Percentiles rank a stretch among this genome's conserved stretches.
These are phyloP conservation scores for Tenualosa thibaudeaui DNA, from an alignment of 2,797 vertebrate genomes.

Conservation along the genomic window DNA sequence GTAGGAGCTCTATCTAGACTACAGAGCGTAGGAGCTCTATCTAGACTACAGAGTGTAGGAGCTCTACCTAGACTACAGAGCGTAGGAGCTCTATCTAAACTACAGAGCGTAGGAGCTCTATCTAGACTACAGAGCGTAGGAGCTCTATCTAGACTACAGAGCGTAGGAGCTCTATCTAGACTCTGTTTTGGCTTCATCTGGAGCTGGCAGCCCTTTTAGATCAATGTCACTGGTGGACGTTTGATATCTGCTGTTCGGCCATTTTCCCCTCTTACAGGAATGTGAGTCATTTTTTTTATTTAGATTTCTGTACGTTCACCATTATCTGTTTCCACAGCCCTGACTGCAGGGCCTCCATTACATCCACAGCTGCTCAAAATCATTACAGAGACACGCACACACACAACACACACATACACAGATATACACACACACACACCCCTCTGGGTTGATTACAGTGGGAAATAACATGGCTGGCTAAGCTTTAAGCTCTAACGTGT, in stretches of 20 bases:
- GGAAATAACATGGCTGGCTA: neutral
- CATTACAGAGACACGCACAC: conserved; percentile 53
- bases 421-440: neutral
- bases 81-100: neutral
- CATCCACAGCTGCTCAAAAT: conserved; percentile 78
- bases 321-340: conserved; percentile 80
- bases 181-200: neutral
- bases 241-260: neutral
- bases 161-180: neutral
- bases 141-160: neutral
- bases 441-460: neutral
- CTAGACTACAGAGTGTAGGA: neutral
- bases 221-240: neutral
- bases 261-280: neutral
- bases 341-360: conserved; percentile 76
- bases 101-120: neutral
- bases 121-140: neutral
- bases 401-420: neutral
- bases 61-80: neutral
- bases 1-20: neutral
- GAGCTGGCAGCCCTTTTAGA: neutral
- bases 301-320: conserved; percentile 31
- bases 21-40: neutral
- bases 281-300: neutral
- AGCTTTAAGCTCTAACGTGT: conserved; percentile 27